These are phyloP conservation scores for Pantherophis vulpinus DNA, from an alignment of 2,797 vertebrate genomes.

Conservation along the genomic window DNA sequence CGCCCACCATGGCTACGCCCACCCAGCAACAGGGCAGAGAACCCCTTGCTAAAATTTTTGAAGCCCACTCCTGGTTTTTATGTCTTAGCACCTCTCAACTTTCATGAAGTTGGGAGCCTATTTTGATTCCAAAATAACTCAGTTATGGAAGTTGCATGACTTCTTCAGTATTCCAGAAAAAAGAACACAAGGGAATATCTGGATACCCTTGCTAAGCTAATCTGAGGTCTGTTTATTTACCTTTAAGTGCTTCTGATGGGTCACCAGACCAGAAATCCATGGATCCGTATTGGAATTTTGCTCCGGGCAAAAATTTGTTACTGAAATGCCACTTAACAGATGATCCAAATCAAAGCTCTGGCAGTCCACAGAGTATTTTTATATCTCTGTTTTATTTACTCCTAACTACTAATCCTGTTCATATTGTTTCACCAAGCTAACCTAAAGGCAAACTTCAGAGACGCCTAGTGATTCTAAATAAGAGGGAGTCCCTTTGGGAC, in stretches of 20 bases:
- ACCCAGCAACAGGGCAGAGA: too few species aligned
- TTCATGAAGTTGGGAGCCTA: not conserved
- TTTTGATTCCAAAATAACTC: not conserved
- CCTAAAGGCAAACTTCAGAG: not conserved
- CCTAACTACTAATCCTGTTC: not conserved
- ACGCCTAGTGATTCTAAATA: not conserved
- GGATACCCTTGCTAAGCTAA: not conserved
- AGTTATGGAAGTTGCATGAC: not conserved
- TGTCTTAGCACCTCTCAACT: not conserved
- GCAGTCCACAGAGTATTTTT: not conserved
- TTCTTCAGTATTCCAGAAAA: not conserved
- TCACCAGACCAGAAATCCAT: too few species aligned
- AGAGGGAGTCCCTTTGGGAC: not conserved
- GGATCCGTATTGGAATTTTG: not conserved
- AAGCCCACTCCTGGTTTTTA: not conserved
- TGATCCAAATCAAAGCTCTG: not conserved
- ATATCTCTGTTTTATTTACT: not conserved
- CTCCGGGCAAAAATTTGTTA: not conserved
- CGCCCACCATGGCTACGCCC: too few species aligned
- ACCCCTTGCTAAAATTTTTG: too few species aligned
- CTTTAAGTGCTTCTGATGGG: not conserved
- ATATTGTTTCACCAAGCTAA: not conserved
- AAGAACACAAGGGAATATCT: not conserved
- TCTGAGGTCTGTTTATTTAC: not conserved
- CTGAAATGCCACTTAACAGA: not conserved